Conservation (phyloP, 1,140 invertebrate genomes). For the Lethocerus indicus region DNA sequence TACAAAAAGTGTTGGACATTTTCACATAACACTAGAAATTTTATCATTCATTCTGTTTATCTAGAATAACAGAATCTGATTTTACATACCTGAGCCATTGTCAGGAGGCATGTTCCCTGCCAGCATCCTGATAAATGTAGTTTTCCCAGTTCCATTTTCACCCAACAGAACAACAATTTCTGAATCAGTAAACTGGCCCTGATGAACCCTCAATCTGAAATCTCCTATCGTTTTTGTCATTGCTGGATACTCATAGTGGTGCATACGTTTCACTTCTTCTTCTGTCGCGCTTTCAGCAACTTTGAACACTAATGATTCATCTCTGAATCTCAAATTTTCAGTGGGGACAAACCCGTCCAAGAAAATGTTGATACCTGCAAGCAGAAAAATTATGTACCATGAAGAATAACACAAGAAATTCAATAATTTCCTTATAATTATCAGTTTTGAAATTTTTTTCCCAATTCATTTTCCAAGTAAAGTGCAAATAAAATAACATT, state of each 20-base stretch:
- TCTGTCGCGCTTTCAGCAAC: conserved; percentile 95
- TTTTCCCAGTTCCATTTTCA: conserved; percentile 99
- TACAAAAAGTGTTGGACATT: too few species aligned
- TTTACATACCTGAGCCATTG: conserved; percentile 47
- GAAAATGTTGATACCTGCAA: conserved; percentile 92
- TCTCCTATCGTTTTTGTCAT: conserved; percentile 72
- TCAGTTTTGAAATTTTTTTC: too few species aligned
- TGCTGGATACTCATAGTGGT: conserved; percentile 86
- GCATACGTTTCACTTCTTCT: conserved; percentile 93
- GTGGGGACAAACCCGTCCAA: conserved; percentile 98
- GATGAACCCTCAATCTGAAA: conserved; percentile 50
- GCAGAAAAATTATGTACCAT: too few species aligned
- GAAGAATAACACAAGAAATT: too few species aligned
- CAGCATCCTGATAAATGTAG: conserved; percentile 96
- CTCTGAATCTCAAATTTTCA: conserved; percentile 96
- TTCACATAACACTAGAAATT: too few species aligned
- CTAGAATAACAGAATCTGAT: too few species aligned
- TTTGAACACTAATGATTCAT: conserved; percentile 92
- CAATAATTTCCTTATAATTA: too few species aligned
- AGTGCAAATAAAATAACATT: too few species aligned
- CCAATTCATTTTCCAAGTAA: too few species aligned
- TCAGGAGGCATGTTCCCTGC: conserved; percentile 90
- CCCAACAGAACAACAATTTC: conserved; percentile 97
- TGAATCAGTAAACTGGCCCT: conserved; percentile 96
- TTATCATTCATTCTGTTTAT: too few species aligned